A percentile compares a stretch with the other conserved stretches of the same genome.
These are phyloP conservation scores for Taxidea taxus DNA, from an alignment of 2,113 vertebrate species.

Conservation along the genomic window DNA sequence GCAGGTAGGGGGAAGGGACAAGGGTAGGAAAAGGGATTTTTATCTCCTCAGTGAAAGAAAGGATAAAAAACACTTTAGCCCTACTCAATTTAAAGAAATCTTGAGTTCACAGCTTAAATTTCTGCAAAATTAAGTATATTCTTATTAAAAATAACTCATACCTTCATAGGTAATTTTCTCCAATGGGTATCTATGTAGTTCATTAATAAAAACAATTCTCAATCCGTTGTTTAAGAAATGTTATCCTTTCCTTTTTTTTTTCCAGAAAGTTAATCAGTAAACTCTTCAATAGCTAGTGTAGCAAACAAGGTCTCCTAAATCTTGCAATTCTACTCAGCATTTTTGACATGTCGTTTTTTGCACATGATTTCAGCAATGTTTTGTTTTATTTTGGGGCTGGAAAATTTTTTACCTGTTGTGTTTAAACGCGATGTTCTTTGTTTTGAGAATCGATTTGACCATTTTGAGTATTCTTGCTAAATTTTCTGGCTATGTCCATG, in stretches of 20 bases:
- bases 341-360: conserved; percentile 47
- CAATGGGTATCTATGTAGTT: not conserved
- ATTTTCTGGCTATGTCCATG: not conserved
- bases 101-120: conserved; percentile 68
- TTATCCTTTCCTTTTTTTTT: not conserved
- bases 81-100: conserved; percentile 3
- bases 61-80: not conserved
- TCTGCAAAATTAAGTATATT: conserved; percentile 64
- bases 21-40: not conserved
- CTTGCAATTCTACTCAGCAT: conserved; percentile 62
- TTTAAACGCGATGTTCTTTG: conserved; percentile 47
- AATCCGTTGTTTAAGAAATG: not conserved
- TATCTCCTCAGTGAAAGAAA: conserved; percentile 8
- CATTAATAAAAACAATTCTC: not conserved
- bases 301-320: conserved; percentile 43
- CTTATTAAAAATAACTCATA: not conserved
- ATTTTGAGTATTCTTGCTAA: conserved; percentile 52
- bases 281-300: conserved; percentile 24
- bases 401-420: not conserved
- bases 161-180: not conserved
- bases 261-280: conserved; percentile 8
- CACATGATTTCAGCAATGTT: not conserved
- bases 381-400: not conserved
- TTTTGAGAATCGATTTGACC: conserved; percentile 39
- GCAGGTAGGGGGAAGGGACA: not conserved